Base-by-base conservation (phyloP, 2,888 invertebrate species). In the Heliothis peltigera region DNA sequence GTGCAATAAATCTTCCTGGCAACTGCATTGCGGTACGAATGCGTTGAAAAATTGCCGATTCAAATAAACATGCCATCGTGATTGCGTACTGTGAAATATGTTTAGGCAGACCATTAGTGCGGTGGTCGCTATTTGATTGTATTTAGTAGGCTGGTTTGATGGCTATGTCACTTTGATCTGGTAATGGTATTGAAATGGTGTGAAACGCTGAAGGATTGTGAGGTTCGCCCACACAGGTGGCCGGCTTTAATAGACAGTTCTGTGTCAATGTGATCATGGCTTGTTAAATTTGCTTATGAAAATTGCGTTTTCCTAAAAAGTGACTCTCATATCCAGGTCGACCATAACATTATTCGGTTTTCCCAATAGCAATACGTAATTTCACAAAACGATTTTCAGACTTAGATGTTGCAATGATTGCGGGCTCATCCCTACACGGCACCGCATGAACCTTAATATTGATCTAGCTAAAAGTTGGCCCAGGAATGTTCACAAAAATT, bases 1-100 rank as follows among this genome's bases (percentile, higher is more conserved):
- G 75, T 83, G 86, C 88, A 78, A 92, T 92, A 92, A 92, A 92
- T 92, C 92, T 92, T 80, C 71, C 79, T 78, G 82, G 87, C 89
- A 87, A 90, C 92, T 90, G 92, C 93, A 92, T 86, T 91, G 92
- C 91, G 84, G 89, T 83, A 84, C 86, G 80, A 75, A 81, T 77
- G 80, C 83, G 87, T 87, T 92, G 92, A 92, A 92, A 93, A 92
- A 93, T 91, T 91, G 88, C 86, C 86, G 86, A 91, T 90, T 89
- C 87, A 87, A 92, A 91, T 91, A 91, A 91, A 91, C 91, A 88
- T 89, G 90, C 84, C 84, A 78, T 70, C 72, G 75, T 78, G 87
- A 85, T 85, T 87, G 87, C 87, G 87, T 85, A 84, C 83, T 68
- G 74, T 74, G 67, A 67, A 70, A 71, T 74, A 76, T 69, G 65